Percentiles rank a stretch among this genome's conserved stretches.
Evolutionary conservation across 2,888 invertebrate genomes (phyloP).

Genomic region (Drosophila gaucha): DNA sequence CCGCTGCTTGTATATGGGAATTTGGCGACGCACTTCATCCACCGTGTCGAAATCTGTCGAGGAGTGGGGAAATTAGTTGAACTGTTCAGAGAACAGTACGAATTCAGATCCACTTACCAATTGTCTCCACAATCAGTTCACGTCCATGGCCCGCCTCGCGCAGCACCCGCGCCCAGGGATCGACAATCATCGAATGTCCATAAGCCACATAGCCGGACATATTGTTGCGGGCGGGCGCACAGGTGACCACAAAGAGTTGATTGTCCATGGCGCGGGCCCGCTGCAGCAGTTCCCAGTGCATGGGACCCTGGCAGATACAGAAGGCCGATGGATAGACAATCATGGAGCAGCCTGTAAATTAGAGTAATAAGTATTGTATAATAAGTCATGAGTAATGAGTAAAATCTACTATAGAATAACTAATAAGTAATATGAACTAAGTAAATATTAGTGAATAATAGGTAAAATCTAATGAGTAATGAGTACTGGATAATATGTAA

Average conservation of each 20-base stretch:
- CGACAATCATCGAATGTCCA: conserved; percentile 93
- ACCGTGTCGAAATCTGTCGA: conserved; percentile 88
- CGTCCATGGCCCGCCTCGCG: conserved; percentile 89
- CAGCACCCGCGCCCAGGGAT: conserved; percentile 91
- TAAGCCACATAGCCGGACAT: conserved; percentile 93
- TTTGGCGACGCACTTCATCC: conserved; percentile 91
- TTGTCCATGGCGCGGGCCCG: conserved; percentile 94
- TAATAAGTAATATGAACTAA: too few species aligned
- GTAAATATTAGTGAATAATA: too few species aligned
- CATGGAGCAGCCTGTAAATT: conserved; percentile 91
- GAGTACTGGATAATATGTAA: too few species aligned
- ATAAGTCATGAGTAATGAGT: too few species aligned
- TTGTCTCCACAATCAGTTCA: conserved; percentile 89
- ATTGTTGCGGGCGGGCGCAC: conserved; percentile 92
- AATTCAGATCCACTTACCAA: conserved; percentile 86
- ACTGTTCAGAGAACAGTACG: too few species aligned
- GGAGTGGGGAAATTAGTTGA: not conserved
- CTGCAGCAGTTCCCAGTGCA: conserved; percentile 95
- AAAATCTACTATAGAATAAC: too few species aligned
- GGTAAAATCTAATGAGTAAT: too few species aligned
- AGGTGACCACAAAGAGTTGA: conserved; percentile 94
- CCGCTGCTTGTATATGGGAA: conserved; percentile 91
- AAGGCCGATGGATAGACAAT: conserved; percentile 97
- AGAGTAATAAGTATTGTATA: too few species aligned
- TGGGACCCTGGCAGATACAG: conserved; percentile 88